A percentile compares a stretch with the other conserved stretches of the same genome.
phyloP scores from a whole-genome alignment of 2,797 vertebrate genomes.

The Melopsittacus undulatus region DNA sequence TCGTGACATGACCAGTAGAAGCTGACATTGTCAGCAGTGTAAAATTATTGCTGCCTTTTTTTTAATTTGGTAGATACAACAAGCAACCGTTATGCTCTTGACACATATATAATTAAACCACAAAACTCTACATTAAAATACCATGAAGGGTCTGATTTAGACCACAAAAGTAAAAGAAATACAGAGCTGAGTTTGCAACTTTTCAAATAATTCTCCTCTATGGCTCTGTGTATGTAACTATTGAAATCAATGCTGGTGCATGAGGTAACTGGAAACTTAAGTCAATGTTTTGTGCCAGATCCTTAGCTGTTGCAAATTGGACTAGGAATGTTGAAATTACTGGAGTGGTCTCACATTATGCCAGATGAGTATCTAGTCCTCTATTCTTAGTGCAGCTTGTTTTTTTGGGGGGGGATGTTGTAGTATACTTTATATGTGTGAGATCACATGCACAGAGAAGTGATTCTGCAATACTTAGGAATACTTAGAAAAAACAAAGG shows the following conservation, averaged over 20 bases:
- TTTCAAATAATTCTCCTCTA: conserved; percentile 43
- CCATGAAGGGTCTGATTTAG: conserved; percentile 45
- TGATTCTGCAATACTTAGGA: not conserved
- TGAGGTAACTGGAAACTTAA: conserved; percentile 69
- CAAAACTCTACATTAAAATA: conserved; percentile 49
- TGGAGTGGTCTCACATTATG: conserved; percentile 42
- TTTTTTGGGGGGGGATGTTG: not conserved
- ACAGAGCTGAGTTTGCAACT: conserved; percentile 60
- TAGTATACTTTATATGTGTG: not conserved
- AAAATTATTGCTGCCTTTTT: conserved; percentile 8
- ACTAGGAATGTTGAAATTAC: conserved; percentile 59
- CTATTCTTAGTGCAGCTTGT: conserved; percentile 47
- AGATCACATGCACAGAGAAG: not conserved
- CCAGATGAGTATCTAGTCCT: conserved; percentile 43
- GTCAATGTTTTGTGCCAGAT: conserved; percentile 52
- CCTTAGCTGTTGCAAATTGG: conserved; percentile 59
- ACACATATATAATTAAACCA: conserved; percentile 66
- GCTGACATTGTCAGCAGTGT: not conserved
- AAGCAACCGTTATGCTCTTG: not conserved
- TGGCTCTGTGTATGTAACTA: conserved; percentile 21
- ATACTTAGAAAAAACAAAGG: not conserved
- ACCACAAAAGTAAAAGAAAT: conserved; percentile 49
- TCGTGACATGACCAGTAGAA: not conserved
- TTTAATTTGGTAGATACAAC: not conserved
- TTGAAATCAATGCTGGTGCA: conserved; percentile 57